Conservation (phyloP, 2,888 invertebrate genomes). For the Phragmatobia fuliginosa region DNA sequence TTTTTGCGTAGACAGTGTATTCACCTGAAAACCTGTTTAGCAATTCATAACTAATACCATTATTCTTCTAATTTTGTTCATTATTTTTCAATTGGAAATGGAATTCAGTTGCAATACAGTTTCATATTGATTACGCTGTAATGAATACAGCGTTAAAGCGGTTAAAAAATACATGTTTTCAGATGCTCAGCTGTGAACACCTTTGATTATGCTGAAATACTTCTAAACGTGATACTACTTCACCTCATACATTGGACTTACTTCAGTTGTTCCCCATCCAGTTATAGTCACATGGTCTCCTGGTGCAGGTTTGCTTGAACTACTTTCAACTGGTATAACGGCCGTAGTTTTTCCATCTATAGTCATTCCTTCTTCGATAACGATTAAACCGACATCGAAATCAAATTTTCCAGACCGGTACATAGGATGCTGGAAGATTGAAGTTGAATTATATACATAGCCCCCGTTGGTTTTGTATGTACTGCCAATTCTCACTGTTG, state of each 20-base stretch:
- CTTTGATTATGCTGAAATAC: no score
- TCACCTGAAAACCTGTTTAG: no score
- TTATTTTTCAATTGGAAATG: no score
- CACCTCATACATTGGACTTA: slow-evolving; percentile 47
- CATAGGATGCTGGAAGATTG: slow-evolving; percentile 65
- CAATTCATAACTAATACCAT: no score
- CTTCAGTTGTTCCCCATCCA: slow-evolving; percentile 77
- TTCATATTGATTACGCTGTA: no score
- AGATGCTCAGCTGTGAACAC: no score
- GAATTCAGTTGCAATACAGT: no score
- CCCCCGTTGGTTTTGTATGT: not conserved
- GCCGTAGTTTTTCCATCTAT: slow-evolving; percentile 63
- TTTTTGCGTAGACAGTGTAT: no score
- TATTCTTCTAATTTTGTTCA: no score
- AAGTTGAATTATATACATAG: slow-evolving; percentile 64
- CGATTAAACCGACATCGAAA: slow-evolving; percentile 78
- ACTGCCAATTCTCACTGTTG: not conserved
- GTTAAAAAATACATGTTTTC: no score
- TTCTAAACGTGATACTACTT: no score
- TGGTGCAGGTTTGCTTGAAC: slow-evolving; percentile 48
- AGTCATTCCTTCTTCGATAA: slow-evolving; percentile 67
- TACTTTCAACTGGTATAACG: slow-evolving; percentile 53
- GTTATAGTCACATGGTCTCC: slow-evolving; percentile 63
- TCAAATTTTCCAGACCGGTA: slow-evolving; percentile 73
- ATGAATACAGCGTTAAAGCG: no score